A percentile compares a stretch with the other conserved stretches of the same genome.
Conservation (phyloP, 2,113 vertebrate genomes). For the Pteropus alecto region DNA sequence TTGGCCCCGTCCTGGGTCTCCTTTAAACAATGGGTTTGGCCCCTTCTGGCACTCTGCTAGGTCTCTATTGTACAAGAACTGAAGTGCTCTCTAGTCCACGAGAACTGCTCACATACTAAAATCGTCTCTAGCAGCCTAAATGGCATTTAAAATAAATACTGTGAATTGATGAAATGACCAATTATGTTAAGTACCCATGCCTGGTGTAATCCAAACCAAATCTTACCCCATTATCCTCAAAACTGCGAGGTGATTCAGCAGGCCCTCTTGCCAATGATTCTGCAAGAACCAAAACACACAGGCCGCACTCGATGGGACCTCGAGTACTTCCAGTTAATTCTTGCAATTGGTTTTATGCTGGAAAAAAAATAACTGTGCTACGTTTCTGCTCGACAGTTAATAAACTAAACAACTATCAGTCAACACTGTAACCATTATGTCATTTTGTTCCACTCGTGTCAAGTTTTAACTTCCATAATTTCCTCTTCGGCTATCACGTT, state of each 20-base stretch:
- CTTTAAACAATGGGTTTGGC: background rate
- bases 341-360: background rate
- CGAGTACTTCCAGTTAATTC: background rate
- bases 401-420: background rate
- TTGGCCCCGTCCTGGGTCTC: background rate
- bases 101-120: background rate
- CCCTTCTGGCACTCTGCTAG: background rate
- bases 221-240: slow-evolving; percentile 48
- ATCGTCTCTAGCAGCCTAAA: slow-evolving; percentile 33
- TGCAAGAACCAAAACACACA: background rate
- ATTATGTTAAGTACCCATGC: slow-evolving; percentile 62
- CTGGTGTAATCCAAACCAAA: slow-evolving; percentile 61
- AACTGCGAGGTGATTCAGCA: background rate
- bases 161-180: slow-evolving; percentile 59
- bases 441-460: background rate
- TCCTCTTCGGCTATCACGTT: background rate
- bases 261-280: background rate
- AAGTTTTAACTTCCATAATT: background rate
- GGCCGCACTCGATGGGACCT: background rate
- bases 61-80: background rate
- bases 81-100: slow-evolving; percentile 40
- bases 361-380: background rate
- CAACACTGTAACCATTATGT: background rate
- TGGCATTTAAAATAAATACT: slow-evolving; percentile 60
- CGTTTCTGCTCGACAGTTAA: background rate